Base-by-base conservation (phyloP, 1,140 invertebrate species). In the Eriosoma lanigerum region DNA sequence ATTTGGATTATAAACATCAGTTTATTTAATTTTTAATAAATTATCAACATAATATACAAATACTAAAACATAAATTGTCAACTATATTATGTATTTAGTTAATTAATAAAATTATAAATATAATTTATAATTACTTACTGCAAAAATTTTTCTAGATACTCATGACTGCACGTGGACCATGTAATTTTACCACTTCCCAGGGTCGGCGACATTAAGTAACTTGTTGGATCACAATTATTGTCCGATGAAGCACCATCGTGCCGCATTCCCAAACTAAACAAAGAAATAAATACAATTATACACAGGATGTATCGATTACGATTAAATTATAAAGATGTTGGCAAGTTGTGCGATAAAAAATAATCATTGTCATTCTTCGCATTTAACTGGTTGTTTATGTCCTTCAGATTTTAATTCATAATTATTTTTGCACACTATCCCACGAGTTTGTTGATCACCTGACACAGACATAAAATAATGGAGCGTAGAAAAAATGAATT, bases 171-270 rank as follows among this genome's bases (percentile, higher is more conserved):
- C 26, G 88, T 81, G 4, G 90, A 91, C 90, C 90, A 91, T 8
- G 89, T 90, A 48, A 89, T 90, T 85, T 91, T 91, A 6, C 90
- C 90, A 82, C 89, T 89, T 4, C 90, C 90, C 75, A 91, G 83
- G 21, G 90, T 91, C n/a, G 90, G 90, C 5, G 89, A 90, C 90
- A 91, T 91, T 24, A 91, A 87, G 83, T 88, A 90, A 82, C 88
- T 87, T 9, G 87, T 87, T 8, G 89, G 88, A 84, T 91, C 89
- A 83, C 90, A 91, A 24, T 88, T 87, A 83, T 91, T 91, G 48
- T 89, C 89, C 15, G 90, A 89, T 56, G 89, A 84, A 17, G 87
- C 87, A 12, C 90, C 90, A 84, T 91, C 90, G 82, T 91, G 90
- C 62, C 90, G 85, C 90, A 91, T 91, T 38, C 90, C 90, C 70